These are phyloP conservation scores for Mus caroli DNA, from an alignment of 2,797 vertebrate species.

Conservation along the genomic window DNA sequence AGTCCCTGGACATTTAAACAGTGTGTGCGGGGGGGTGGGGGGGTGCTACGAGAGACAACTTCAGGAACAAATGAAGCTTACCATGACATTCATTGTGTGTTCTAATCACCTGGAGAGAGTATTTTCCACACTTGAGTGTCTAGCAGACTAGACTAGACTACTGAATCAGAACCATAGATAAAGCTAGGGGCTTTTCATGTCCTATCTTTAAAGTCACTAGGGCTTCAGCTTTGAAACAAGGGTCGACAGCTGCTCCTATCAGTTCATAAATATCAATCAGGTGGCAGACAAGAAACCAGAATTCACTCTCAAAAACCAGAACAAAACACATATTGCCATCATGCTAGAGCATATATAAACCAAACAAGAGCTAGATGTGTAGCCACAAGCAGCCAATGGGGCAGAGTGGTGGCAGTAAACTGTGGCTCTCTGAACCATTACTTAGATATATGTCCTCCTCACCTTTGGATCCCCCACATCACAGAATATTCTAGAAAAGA, in stretches of 20 bases:
- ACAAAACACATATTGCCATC: background rate
- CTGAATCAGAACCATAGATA: background rate
- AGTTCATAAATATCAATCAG: background rate
- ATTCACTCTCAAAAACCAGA: constrained; percentile 2
- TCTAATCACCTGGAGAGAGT: background rate
- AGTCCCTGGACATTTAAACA: background rate
- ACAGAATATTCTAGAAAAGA: background rate
- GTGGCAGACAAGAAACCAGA: background rate
- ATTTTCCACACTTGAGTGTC: background rate
- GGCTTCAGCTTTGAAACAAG: background rate
- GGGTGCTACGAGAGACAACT: background rate
- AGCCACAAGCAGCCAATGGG: too few relatives aligned
- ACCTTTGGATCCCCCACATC: background rate
- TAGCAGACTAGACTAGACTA: background rate
- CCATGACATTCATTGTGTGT: background rate
- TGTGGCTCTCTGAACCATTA: background rate
- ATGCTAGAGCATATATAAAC: background rate
- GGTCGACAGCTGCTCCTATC: background rate
- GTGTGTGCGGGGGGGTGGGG: accelerated
- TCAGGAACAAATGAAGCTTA: background rate
- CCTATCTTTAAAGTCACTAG: background rate
- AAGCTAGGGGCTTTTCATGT: background rate
- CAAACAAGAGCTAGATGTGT: background rate
- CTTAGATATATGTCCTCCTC: background rate
- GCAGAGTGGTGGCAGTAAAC: accelerated